Evolutionary conservation across 2,888 invertebrate species (phyloP).

Genomic region (Amblyteles armatorius): DNA sequence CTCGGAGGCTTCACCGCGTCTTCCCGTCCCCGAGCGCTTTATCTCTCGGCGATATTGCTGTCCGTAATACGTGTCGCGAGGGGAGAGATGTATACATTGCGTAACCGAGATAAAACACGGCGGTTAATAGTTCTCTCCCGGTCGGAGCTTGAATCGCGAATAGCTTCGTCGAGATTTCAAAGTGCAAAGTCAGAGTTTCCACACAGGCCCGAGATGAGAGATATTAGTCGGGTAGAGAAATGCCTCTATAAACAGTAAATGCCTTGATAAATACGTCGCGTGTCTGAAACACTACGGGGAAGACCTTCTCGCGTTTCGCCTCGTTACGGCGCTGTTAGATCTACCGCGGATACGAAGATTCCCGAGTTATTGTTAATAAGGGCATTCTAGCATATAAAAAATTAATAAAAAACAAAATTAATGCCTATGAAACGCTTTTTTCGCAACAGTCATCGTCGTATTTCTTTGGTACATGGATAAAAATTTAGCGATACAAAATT

Average conservation of each 20-base stretch:
- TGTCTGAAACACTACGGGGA: not conserved
- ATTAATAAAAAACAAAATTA: too few relatives aligned
- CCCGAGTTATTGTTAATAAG: conserved; percentile 18
- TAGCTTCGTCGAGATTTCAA: conserved; percentile 10
- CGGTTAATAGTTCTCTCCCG: not conserved
- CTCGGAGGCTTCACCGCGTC: too few relatives aligned
- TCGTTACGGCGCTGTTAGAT: not conserved
- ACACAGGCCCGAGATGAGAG: not conserved
- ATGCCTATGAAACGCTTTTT: too few relatives aligned
- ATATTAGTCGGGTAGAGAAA: conserved; percentile 23
- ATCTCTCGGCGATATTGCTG: too few relatives aligned
- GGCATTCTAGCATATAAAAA: not conserved
- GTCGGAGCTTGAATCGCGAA: conserved; percentile 5
- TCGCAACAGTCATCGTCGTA: too few relatives aligned
- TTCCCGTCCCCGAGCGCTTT: too few relatives aligned
- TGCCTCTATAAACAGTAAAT: conserved; percentile 27
- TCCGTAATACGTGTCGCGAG: not conserved
- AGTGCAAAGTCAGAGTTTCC: conserved; percentile 49
- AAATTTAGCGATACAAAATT: too few relatives aligned
- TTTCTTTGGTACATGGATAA: too few relatives aligned
- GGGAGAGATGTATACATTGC: not conserved
- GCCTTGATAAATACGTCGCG: conserved; percentile 40
- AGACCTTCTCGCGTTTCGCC: not conserved
- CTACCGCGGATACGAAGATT: not conserved
- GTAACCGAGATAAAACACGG: conserved; percentile 4